phyloP scores from a whole-genome alignment of 2,113 vertebrate genomes.

The Ctenomys sociabilis region DNA sequence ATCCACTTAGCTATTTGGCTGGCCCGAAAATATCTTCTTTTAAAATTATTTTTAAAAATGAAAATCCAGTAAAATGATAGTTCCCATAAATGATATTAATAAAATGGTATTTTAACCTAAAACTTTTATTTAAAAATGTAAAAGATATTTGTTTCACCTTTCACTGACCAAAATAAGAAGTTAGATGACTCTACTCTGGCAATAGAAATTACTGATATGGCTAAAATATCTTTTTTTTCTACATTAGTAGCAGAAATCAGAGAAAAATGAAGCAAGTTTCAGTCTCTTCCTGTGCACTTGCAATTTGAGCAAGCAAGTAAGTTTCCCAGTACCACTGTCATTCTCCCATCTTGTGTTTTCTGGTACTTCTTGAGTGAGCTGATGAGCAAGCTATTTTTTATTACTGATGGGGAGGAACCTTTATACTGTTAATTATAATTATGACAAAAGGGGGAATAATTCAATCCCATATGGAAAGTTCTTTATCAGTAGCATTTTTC shows the following conservation, averaged over 20 bases:
- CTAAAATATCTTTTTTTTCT: slow-evolving; percentile 21
- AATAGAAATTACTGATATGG: not conserved
- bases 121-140: not conserved
- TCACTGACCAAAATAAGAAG: not conserved
- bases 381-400: not conserved
- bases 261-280: not conserved
- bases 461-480: not conserved
- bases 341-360: not conserved
- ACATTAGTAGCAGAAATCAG: not conserved
- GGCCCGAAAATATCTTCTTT: not conserved
- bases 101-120: not conserved
- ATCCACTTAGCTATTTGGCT: no score
- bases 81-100: not conserved
- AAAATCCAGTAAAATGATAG: not conserved
- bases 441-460: not conserved
- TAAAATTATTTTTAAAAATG: not conserved
- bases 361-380: not conserved
- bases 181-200: not conserved
- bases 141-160: not conserved
- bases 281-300: not conserved
- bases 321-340: not conserved
- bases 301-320: not conserved
- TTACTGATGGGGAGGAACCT: not conserved
- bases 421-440: not conserved
- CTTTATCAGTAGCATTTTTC: slow-evolving; percentile 17